phyloP scores from a whole-genome alignment of 2,797 vertebrate species.

The Acipenser oxyrinchus region DNA sequence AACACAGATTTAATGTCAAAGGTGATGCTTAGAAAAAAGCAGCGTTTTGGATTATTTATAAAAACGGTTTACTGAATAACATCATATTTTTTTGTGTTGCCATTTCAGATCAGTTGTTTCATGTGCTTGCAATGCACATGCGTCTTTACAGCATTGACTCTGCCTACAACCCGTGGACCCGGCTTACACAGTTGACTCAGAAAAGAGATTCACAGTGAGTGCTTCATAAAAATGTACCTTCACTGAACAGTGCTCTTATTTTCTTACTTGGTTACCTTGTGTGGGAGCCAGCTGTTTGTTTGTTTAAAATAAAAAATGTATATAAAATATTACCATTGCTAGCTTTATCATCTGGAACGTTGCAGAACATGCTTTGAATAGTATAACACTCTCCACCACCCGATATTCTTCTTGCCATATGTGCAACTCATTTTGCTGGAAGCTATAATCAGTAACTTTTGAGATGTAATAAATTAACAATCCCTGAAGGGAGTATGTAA shows the following conservation, averaged over 20 bases:
- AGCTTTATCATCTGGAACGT: slow-evolving; percentile 61
- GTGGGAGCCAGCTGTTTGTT: slow-evolving; percentile 27
- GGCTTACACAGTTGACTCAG: slow-evolving; percentile 74
- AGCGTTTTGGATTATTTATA: no score
- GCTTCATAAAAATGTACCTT: slow-evolving; percentile 24
- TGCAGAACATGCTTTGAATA: slow-evolving; percentile 49
- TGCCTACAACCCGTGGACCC: slow-evolving; percentile 96
- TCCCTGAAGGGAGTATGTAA: neutral
- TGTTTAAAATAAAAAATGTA: slow-evolving; percentile 36
- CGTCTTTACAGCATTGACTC: slow-evolving; percentile 95
- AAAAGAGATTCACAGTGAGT: slow-evolving; percentile 79
- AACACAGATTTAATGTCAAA: no score
- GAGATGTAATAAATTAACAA: slow-evolving; percentile 16
- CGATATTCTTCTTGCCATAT: neutral
- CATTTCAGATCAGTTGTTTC: slow-evolving; percentile 91
- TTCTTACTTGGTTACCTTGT: no score
- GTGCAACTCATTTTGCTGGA: neutral
- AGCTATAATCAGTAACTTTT: slow-evolving; percentile 8
- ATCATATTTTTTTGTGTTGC: slow-evolving; percentile 21
- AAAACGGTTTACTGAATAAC: neutral
- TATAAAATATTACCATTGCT: slow-evolving; percentile 54
- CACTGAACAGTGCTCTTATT: slow-evolving; percentile 29
- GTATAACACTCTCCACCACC: slow-evolving; percentile 37
- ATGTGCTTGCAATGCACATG: slow-evolving; percentile 97
- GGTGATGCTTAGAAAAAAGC: slow-evolving; percentile 1